Base-by-base conservation (phyloP, 1,140 invertebrate species). In the Chymomyza costata region DNA sequence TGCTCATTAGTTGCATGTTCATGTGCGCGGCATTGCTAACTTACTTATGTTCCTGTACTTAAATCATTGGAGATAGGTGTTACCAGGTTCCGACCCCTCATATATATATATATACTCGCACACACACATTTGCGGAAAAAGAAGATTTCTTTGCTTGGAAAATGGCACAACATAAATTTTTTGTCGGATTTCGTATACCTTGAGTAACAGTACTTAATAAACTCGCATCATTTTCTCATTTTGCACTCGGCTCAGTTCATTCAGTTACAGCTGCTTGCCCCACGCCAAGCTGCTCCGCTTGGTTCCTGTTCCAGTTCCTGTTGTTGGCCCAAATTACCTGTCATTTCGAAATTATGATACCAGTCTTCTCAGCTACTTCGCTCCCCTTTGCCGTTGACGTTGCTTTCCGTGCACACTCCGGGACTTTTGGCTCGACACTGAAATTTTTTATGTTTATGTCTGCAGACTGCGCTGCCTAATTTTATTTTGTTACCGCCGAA, bases 201-300 rank as follows among this genome's bases (percentile, higher is more conserved):
- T 78, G 71, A 76, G 62, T 76, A 78, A 80, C 73, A 67, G 76
- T 80, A 80, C 73, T 78, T 78, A 78, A 78, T 78, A 78, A 78
- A 78, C 73, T 76, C 66, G 71, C 71, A 78, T 78, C 71, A 78
- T 78, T 78, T 78, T 78, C 66, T 54, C 73, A 78, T 78, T 78
- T 78, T 50, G 53, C 52, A 64, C 71, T 78, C 66, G 71, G n/a
- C 21, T 25, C 66, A 76, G 71, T 76, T 52, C 65, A 76, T 61
- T 48, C 60, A 49, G 38, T 69, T 54, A 44, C 25, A n/a, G n/a
- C 25, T 37, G 32, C 45, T 37, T 37, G 28, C 15, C 25, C 45
- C 34, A 35, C 25, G 8, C 18, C 59, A 32, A n/a, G n/a, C n/a
- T n/a, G n/a, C n/a, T n/a, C n/a, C n/a, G n/a, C n/a, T 51, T 31